Evolutionary conservation across 2,888 invertebrate species (phyloP).

Genomic region (Ceramica pisi): DNA sequence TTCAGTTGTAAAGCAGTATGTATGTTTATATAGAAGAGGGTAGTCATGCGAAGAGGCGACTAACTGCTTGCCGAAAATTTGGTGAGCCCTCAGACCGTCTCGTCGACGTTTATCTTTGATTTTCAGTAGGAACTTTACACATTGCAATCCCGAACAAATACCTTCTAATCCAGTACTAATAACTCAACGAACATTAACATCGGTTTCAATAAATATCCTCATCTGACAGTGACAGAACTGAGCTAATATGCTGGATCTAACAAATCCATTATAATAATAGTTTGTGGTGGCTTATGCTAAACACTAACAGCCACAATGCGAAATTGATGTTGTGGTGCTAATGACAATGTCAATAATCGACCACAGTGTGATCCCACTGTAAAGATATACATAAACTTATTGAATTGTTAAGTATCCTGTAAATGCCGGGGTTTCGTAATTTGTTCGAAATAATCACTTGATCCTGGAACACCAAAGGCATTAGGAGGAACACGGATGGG

Average conservation of each 20-base stretch:
- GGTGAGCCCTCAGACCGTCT: no score
- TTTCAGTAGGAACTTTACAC: no score
- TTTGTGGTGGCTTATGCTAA: conserved; percentile 34
- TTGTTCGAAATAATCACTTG: no score
- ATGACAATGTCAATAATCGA: conserved; percentile 24
- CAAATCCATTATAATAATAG: conserved; percentile 43
- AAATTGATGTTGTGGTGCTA: conserved; percentile 33
- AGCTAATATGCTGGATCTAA: conserved; percentile 19
- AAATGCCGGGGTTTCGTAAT: no score
- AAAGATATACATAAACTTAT: neutral
- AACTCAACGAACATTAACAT: neutral
- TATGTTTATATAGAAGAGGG: no score
- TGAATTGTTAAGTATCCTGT: no score
- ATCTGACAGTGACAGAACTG: neutral
- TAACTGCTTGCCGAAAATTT: no score
- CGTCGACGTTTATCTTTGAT: no score
- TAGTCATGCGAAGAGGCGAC: no score
- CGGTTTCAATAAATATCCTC: conserved; percentile 9
- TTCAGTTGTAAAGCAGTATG: no score
- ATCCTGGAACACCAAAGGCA: no score
- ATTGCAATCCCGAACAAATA: neutral
- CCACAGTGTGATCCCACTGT: neutral
- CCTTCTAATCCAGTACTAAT: neutral
- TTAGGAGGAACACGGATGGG: no score
- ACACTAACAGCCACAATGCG: conserved; percentile 28